Evolutionary conservation across 2,888 invertebrate genomes (phyloP).

Genomic region (Acleris holmiana): DNA sequence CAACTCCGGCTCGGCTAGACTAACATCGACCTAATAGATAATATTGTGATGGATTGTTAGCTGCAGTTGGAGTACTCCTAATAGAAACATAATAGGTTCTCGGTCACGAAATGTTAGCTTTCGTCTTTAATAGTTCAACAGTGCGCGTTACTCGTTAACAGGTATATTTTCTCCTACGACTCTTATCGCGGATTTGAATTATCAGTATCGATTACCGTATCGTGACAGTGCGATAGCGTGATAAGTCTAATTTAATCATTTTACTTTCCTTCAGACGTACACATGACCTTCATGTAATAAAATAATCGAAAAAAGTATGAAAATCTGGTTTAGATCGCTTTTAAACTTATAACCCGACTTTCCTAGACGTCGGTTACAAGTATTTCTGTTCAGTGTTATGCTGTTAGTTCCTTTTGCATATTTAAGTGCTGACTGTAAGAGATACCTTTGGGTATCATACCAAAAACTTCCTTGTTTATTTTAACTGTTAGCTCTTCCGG

Average conservation of each 20-base stretch:
- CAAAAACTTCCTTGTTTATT: constrained; percentile 5
- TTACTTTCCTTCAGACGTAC: constrained; percentile 9
- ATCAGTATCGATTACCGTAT: constrained; percentile 72
- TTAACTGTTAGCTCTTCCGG: constrained; percentile 16
- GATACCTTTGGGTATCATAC: neutral
- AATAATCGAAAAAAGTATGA: neutral
- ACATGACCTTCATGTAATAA: neutral
- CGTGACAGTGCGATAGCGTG: constrained; percentile 60
- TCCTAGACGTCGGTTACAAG: neutral
- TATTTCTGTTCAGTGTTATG: neutral
- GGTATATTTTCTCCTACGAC: constrained; percentile 40
- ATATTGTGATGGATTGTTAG: constrained; percentile 54
- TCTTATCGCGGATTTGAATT: constrained; percentile 59
- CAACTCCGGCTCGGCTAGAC: constrained; percentile 56
- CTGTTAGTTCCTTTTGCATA: constrained; percentile 20
- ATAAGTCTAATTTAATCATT: constrained; percentile 41
- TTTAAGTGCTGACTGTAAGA: constrained; percentile 9
- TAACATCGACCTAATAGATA: constrained; percentile 46
- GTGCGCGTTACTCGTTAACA: constrained; percentile 22
- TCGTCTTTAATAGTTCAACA: constrained; percentile 16
- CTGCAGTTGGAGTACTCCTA: constrained; percentile 47
- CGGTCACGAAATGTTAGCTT: constrained; percentile 41
- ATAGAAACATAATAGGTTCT: constrained; percentile 49
- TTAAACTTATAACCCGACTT: no score
- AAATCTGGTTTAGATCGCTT: no score